phyloP scores from a whole-genome alignment of 1,140 invertebrate genomes.

The Saccostrea glomerata region DNA sequence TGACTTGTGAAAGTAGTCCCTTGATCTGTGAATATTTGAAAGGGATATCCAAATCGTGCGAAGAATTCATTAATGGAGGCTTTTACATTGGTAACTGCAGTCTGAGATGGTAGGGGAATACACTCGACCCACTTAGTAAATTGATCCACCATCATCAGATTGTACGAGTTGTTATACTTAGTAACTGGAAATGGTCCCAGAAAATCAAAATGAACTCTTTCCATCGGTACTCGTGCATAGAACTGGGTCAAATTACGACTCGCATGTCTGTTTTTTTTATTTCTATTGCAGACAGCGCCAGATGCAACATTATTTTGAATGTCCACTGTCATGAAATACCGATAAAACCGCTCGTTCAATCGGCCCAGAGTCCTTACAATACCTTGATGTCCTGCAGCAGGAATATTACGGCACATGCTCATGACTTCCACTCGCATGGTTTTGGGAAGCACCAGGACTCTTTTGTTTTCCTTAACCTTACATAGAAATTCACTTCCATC shows the following conservation, averaged over 20 bases:
- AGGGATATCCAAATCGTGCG: constrained; percentile 40
- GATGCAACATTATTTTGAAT: constrained; percentile 40
- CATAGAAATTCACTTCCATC: background rate
- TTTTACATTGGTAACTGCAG: constrained; percentile 40
- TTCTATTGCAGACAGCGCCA: constrained; percentile 42
- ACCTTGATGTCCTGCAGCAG: constrained; percentile 8
- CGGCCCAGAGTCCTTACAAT: background rate
- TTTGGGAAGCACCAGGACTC: background rate
- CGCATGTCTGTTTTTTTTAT: constrained; percentile 39
- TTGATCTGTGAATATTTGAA: constrained; percentile 6
- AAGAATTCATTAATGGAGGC: constrained; percentile 47
- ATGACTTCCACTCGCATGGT: no score
- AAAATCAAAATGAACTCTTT: constrained; percentile 56
- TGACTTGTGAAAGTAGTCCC: constrained; percentile 50
- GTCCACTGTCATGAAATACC: constrained; percentile 43
- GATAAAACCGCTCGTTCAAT: constrained; percentile 21
- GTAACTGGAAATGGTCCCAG: constrained; percentile 37
- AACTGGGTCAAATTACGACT: constrained; percentile 29
- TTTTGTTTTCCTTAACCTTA: background rate
- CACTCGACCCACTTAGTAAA: constrained; percentile 52
- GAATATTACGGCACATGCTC: no score
- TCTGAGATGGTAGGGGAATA: background rate
- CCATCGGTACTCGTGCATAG: constrained; percentile 52
- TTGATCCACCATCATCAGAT: constrained; percentile 52
- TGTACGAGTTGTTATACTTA: constrained; percentile 33